These are phyloP conservation scores for Sminthurides aquaticus DNA, from an alignment of 2,888 invertebrate species.

Conservation along the genomic window DNA sequence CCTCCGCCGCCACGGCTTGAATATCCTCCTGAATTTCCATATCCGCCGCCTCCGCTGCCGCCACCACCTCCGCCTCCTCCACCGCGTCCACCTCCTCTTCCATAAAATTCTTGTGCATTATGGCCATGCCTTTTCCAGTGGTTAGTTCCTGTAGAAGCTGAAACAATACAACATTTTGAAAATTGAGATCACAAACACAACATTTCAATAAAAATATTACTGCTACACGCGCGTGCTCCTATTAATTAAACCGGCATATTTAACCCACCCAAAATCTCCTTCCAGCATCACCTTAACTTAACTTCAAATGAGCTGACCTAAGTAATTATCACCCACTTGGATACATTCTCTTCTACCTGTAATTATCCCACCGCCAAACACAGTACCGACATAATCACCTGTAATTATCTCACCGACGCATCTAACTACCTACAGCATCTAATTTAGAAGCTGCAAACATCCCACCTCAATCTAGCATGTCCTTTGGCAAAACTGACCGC, in stretches of 20 bases:
- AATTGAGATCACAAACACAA: too few relatives aligned
- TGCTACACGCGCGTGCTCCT: too few relatives aligned
- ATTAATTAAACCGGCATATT: too few relatives aligned
- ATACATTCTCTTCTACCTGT: neutral
- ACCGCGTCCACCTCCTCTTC: conserved; percentile 11
- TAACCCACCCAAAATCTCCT: too few relatives aligned
- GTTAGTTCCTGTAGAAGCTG: neutral
- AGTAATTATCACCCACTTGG: too few relatives aligned
- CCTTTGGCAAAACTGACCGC: too few relatives aligned
- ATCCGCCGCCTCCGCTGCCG: conserved; percentile 41
- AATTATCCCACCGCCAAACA: neutral
- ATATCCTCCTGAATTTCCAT: neutral
- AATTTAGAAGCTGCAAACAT: neutral
- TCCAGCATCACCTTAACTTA: too few relatives aligned
- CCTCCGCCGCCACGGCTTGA: conserved; percentile 19
- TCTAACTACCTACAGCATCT: too few relatives aligned
- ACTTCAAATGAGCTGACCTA: too few relatives aligned
- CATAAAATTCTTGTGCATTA: neutral
- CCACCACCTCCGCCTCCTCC: conserved; percentile 21
- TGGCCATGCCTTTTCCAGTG: neutral
- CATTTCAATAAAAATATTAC: too few relatives aligned
- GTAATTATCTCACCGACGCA: neutral
- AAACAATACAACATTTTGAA: too few relatives aligned
- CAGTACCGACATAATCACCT: neutral
- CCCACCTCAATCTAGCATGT: neutral